These are phyloP conservation scores for Amblyteles armatorius DNA, from an alignment of 2,888 invertebrate species.

Conservation along the genomic window DNA sequence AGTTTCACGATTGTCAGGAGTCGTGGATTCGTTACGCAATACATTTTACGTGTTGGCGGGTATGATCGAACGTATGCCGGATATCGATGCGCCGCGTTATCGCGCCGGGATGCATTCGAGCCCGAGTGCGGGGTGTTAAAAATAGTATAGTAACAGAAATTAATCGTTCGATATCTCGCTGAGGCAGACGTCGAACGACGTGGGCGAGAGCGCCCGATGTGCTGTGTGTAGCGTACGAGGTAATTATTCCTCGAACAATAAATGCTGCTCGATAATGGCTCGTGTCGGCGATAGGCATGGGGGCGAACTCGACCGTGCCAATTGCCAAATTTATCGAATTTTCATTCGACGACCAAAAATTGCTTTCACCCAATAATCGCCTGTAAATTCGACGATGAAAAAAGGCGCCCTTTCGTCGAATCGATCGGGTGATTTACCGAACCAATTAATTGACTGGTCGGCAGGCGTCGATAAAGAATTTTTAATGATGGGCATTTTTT, in stretches of 20 bases:
- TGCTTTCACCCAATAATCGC: slow-evolving; percentile 36
- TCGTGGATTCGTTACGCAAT: background rate
- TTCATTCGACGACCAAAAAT: slow-evolving; percentile 51
- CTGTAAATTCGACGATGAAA: slow-evolving; percentile 39
- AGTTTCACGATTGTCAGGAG: background rate
- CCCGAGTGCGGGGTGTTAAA: background rate
- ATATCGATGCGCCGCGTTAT: slow-evolving; percentile 31
- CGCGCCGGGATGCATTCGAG: slow-evolving; percentile 19
- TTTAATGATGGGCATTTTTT: background rate
- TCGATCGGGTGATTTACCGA: slow-evolving; percentile 26
- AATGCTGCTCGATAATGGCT: slow-evolving; percentile 56
- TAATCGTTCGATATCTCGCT: slow-evolving; percentile 59
- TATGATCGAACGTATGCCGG: slow-evolving; percentile 20
- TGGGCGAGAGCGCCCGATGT: background rate
- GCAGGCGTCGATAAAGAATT: background rate
- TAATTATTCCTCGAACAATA: slow-evolving; percentile 61
- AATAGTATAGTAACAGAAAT: slow-evolving; percentile 44
- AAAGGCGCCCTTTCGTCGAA: slow-evolving; percentile 17
- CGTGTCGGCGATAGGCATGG: slow-evolving; percentile 19
- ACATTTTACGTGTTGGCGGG: background rate
- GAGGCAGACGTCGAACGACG: slow-evolving; percentile 57
- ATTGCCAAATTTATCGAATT: slow-evolving; percentile 60
- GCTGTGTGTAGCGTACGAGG: slow-evolving; percentile 16
- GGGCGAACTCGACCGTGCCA: slow-evolving; percentile 37
- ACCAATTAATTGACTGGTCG: slow-evolving; percentile 14